A percentile compares a stretch with the other conserved stretches of the same genome.
These are phyloP conservation scores for Pycnomerus fuliginosus DNA, from an alignment of 2,888 invertebrate species.

Conservation along the genomic window DNA sequence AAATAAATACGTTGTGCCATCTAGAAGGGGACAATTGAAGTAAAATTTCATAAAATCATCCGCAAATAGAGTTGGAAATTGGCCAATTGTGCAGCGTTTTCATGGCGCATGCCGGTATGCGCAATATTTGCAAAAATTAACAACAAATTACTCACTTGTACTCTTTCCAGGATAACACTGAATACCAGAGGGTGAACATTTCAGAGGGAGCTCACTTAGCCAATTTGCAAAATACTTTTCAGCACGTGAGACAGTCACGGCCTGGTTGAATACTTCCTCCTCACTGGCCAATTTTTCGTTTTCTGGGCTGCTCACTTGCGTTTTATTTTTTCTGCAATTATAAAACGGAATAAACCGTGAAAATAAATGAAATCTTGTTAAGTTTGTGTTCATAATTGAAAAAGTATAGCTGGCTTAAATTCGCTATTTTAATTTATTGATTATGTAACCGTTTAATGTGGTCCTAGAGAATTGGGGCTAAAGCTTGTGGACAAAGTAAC, in stretches of 20 bases:
- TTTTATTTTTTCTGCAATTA: slow-evolving; percentile 20
- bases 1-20: slow-evolving; percentile 23
- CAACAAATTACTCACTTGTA: slow-evolving; percentile 46
- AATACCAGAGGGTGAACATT: slow-evolving; percentile 53
- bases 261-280: slow-evolving; percentile 34
- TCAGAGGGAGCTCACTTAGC: slow-evolving; percentile 20
- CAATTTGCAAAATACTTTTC: slow-evolving; percentile 13
- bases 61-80: slow-evolving; percentile 19
- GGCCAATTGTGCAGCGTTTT: slow-evolving; percentile 14
- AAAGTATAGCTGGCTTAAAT: no score
- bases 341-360: no score
- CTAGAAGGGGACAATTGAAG: slow-evolving; percentile 9
- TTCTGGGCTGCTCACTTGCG: slow-evolving; percentile 16
- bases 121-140: neutral
- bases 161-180: slow-evolving; percentile 49
- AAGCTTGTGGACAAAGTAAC: no score
- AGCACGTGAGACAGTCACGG: slow-evolving; percentile 31
- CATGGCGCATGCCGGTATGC: neutral
- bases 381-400: no score
- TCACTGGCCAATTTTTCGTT: slow-evolving; percentile 39
- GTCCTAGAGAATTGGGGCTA: no score
- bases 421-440: no score
- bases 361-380: no score
- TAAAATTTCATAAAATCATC: slow-evolving; percentile 7
- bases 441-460: no score